Percentiles rank a stretch among this genome's conserved stretches.
Conservation (phyloP, 2,888 invertebrate genomes). For the Eupithecia dodoneata region DNA sequence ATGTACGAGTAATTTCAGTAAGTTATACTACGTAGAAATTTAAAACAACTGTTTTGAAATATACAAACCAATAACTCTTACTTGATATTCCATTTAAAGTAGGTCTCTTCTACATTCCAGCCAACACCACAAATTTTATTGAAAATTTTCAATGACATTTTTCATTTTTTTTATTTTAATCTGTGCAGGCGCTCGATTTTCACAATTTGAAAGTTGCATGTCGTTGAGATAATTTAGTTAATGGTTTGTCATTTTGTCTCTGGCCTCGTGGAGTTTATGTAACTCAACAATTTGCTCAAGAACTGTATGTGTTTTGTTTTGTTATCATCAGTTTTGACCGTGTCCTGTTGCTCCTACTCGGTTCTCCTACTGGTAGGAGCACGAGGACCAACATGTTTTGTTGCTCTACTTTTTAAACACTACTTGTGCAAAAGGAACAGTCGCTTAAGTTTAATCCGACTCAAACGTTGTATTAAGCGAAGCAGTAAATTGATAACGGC, state of each 20-base stretch:
- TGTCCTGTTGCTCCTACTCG: too few species aligned
- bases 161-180: too few species aligned
- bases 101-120: too few species aligned
- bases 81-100: too few species aligned
- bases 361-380: too few species aligned
- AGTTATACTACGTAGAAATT: too few species aligned
- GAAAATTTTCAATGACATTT: too few species aligned
- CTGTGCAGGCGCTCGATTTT: not conserved
- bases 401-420: not conserved
- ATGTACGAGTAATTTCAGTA: too few species aligned
- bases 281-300: not conserved
- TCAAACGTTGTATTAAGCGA: slow-evolving; percentile 68
- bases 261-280: not conserved
- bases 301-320: not conserved
- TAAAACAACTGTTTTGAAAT: too few species aligned
- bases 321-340: not conserved
- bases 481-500: slow-evolving; percentile 75
- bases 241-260: not conserved
- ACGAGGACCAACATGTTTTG: not conserved
- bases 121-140: too few species aligned
- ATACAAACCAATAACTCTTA: too few species aligned
- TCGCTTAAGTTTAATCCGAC: slow-evolving; percentile 66
- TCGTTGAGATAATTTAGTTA: not conserved
- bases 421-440: slow-evolving; percentile 30
- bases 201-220: not conserved